A percentile compares a stretch with the other conserved stretches of the same genome.
Conservation (phyloP, 2,113 vertebrate species). For the Merops nubicus region DNA sequence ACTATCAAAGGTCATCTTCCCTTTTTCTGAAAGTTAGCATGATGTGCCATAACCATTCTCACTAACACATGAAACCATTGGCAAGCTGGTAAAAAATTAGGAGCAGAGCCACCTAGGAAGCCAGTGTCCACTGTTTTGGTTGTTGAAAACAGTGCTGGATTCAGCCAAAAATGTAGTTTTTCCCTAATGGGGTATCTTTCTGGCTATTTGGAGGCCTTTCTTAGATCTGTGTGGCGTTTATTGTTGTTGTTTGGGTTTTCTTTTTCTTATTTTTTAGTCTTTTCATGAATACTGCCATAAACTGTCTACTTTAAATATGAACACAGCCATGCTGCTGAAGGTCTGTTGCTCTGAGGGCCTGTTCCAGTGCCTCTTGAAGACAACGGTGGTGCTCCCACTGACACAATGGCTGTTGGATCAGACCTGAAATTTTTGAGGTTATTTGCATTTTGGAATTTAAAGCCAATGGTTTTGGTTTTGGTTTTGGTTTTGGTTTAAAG, state of each 20-base stretch:
- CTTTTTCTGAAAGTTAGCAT: neutral
- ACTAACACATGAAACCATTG: neutral
- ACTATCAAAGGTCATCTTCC: neutral
- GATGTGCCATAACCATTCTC: slow-evolving; percentile 54
- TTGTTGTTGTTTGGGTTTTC: neutral
- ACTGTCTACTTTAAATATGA: neutral
- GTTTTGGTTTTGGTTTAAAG: neutral
- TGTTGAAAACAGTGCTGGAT: slow-evolving; percentile 27
- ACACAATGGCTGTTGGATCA: slow-evolving; percentile 47
- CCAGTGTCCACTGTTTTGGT: neutral
- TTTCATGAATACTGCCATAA: slow-evolving; percentile 17
- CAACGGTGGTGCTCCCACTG: slow-evolving; percentile 28
- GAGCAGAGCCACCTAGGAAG: slow-evolving; percentile 43
- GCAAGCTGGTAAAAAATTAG: slow-evolving; percentile 46
- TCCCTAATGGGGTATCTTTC: slow-evolving; percentile 31
- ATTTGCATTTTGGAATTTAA: slow-evolving; percentile 34
- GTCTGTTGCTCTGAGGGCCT: slow-evolving; percentile 47
- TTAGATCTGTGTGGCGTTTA: neutral
- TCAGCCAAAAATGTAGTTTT: slow-evolving; percentile 38
- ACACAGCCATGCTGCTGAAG: slow-evolving; percentile 54
- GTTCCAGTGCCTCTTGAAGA: slow-evolving; percentile 50
- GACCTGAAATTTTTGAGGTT: slow-evolving; percentile 20
- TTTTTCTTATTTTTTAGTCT: neutral
- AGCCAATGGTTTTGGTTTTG: neutral
- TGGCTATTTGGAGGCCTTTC: slow-evolving; percentile 32